A percentile compares a stretch with the other conserved stretches of the same genome.
These are phyloP conservation scores for Pampusana beccarii DNA, from an alignment of 2,113 vertebrate genomes.

Conservation along the genomic window DNA sequence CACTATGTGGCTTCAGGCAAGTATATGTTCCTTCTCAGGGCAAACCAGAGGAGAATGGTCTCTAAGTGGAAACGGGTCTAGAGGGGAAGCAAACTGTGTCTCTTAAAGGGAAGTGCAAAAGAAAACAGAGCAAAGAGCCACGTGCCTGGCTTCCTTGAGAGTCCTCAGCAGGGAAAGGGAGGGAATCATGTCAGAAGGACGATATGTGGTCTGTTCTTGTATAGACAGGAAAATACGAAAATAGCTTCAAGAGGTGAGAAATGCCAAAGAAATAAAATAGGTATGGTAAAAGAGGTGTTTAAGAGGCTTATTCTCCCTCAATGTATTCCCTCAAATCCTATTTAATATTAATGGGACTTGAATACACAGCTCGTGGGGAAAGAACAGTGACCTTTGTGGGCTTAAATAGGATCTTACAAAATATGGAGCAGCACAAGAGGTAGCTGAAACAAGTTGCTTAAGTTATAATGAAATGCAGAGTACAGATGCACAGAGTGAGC, in stretches of 20 bases:
- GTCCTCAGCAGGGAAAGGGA: neutral
- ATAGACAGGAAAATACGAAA: conserved; percentile 33
- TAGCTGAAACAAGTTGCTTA: conserved; percentile 7
- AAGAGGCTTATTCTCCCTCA: conserved; percentile 64
- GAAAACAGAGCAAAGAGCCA: conserved; percentile 9
- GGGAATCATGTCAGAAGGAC: neutral
- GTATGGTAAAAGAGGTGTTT: conserved; percentile 71
- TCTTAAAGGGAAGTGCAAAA: conserved; percentile 46
- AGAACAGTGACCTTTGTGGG: conserved; percentile 15
- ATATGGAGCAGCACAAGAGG: conserved; percentile 30
- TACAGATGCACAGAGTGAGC: neutral
- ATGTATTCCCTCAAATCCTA: conserved; percentile 50
- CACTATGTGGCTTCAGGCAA: neutral
- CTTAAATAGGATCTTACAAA: conserved; percentile 56
- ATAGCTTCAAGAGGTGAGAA: conserved; percentile 45
- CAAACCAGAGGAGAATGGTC: neutral
- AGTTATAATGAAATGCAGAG: neutral
- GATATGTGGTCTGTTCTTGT: neutral
- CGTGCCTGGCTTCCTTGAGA: conserved; percentile 34
- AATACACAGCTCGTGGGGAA: conserved; percentile 16
- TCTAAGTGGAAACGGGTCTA: neutral
- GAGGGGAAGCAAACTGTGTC: neutral
- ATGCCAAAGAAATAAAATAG: conserved; percentile 63
- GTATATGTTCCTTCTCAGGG: neutral
- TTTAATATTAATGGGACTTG: conserved; percentile 68